Evolutionary conservation across 64 coral and sea anemone genomes (phyloP), one percentile per base, ranked within the genome.

Genomic region (Actinia tenebrosa): DNA sequence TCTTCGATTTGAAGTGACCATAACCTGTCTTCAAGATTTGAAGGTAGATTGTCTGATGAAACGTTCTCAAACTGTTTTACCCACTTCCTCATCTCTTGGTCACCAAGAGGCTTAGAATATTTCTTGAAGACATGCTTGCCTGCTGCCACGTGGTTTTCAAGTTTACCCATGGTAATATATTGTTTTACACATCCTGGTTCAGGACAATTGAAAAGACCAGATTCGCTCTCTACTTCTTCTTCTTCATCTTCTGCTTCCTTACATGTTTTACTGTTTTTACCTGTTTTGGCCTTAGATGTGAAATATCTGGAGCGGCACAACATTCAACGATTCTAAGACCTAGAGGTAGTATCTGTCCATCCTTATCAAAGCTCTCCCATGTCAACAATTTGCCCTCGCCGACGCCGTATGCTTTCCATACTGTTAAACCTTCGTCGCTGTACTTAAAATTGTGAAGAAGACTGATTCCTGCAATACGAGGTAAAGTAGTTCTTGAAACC

Each of bases 41-140:
- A 68, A 71, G 85, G 52, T 72, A 77, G 43, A 14, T 77, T 75
- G 17, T 71, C 44, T 87, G 45, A 77, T n/a, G 64, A 71, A 14
- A 87, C 64, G 20, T 77, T 64, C 52, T 87, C 26, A 71, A 87
- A 87, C 16, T 77, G 85, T 87, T 87, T 27, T n/a, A 45, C 85
- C 85, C 85, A 87, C 68, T 44, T 87, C 18, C 53, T 87, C 3
- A 87, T 68, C 53, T 75, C 85, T 75, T 47, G 44, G 22, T 87
- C 85, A 47, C 85, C 60, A 87, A 87, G 85, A n/a, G 85, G 85
- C n/a, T 87, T 63, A 52, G 37, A 47, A 87, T 25, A 30, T 43
- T 87, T 63, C 72, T 87, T 42, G 45, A 50, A 77, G 64, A 50
- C 10, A n/a, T 87, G 85, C 72, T 87, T 71, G 46, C 26, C 85